phyloP scores from a whole-genome alignment of 2,797 vertebrate species.

The Petrocephalus sullivani region DNA sequence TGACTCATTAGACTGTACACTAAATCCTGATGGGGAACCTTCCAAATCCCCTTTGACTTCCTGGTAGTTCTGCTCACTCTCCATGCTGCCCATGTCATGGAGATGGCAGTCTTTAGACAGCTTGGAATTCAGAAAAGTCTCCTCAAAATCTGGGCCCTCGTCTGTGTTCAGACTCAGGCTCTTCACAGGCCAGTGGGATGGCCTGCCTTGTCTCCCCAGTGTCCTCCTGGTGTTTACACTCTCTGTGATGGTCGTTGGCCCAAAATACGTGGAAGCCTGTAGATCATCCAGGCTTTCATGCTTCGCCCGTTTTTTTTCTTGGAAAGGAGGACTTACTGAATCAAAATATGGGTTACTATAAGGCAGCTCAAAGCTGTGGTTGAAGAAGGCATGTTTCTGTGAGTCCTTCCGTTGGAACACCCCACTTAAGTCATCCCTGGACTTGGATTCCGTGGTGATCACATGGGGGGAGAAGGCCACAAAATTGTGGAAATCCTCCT shows the following conservation, averaged over 20 bases:
- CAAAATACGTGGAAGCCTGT: slow-evolving; percentile 93
- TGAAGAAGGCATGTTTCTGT: slow-evolving; percentile 66
- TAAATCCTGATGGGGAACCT: slow-evolving; percentile 62
- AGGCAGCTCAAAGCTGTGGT: slow-evolving; percentile 75
- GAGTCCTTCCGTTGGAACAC: slow-evolving; percentile 53
- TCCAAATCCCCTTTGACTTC: slow-evolving; percentile 61
- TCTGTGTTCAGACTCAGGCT: slow-evolving; percentile 89
- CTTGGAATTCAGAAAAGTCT: slow-evolving; percentile 66
- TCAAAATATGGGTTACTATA: slow-evolving; percentile 75
- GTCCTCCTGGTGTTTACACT: slow-evolving; percentile 58
- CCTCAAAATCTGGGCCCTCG: slow-evolving; percentile 65
- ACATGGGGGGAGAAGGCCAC: slow-evolving; percentile 72
- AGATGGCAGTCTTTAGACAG: slow-evolving; percentile 64
- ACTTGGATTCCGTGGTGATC: slow-evolving; percentile 56
- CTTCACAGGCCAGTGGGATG: slow-evolving; percentile 74
- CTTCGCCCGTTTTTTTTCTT: slow-evolving; percentile 70
- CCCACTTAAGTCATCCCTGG: slow-evolving; percentile 48
- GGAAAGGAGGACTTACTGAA: slow-evolving; percentile 57
- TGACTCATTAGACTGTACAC: slow-evolving; percentile 61
- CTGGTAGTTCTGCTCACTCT: slow-evolving; percentile 67
- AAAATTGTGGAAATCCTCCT: slow-evolving; percentile 85
- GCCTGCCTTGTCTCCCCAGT: slow-evolving; percentile 57
- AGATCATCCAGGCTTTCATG: slow-evolving; percentile 90
- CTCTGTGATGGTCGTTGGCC: slow-evolving; percentile 74
- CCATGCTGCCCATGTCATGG: slow-evolving; percentile 48